Evolutionary conservation across 2,797 vertebrate species (phyloP).

Genomic region (Salarias fasciatus): DNA sequence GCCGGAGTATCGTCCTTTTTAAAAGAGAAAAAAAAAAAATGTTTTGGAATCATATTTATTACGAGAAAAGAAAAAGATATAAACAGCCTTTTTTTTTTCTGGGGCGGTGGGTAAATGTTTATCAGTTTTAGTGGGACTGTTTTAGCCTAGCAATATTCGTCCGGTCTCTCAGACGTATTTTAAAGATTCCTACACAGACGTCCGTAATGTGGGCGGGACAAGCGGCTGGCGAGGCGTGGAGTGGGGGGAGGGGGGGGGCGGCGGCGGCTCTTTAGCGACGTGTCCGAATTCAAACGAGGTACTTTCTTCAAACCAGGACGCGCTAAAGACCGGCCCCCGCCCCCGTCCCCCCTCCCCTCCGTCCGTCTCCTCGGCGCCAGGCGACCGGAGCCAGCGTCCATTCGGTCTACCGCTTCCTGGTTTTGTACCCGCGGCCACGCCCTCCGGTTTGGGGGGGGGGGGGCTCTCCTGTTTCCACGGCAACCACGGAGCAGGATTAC

Average conservation of each 20-base stretch:
- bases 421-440: slow-evolving; percentile 62
- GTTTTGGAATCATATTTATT: slow-evolving; percentile 83
- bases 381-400: slow-evolving; percentile 46
- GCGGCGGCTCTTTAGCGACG: slow-evolving; percentile 58
- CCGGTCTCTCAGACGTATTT: slow-evolving; percentile 76
- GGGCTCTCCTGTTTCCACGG: slow-evolving; percentile 63
- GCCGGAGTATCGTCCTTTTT: slow-evolving; percentile 81
- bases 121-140: slow-evolving; percentile 79
- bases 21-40: slow-evolving; percentile 49
- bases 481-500: slow-evolving; percentile 74
- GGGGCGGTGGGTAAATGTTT: slow-evolving; percentile 61
- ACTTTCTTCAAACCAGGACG: slow-evolving; percentile 78
- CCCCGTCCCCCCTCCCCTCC: too few species aligned
- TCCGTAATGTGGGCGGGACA: slow-evolving; percentile 70
- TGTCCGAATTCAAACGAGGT: slow-evolving; percentile 85
- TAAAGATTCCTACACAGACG: slow-evolving; percentile 77
- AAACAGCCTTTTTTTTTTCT: slow-evolving; percentile 49
- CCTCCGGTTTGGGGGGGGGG: slow-evolving; percentile 36
- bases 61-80: slow-evolving; percentile 68
- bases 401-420: slow-evolving; percentile 60
- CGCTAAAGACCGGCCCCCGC: slow-evolving; percentile 56
- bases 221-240: slow-evolving; percentile 33
- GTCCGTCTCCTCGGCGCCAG: slow-evolving; percentile 39
- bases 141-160: slow-evolving; percentile 85
- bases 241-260: slow-evolving; percentile 12